Percentiles rank a stretch among this genome's conserved stretches.
Evolutionary conservation across 92 coral and sea anemone genomes (phyloP).

Genomic region (Micromussa lordhowensis): DNA sequence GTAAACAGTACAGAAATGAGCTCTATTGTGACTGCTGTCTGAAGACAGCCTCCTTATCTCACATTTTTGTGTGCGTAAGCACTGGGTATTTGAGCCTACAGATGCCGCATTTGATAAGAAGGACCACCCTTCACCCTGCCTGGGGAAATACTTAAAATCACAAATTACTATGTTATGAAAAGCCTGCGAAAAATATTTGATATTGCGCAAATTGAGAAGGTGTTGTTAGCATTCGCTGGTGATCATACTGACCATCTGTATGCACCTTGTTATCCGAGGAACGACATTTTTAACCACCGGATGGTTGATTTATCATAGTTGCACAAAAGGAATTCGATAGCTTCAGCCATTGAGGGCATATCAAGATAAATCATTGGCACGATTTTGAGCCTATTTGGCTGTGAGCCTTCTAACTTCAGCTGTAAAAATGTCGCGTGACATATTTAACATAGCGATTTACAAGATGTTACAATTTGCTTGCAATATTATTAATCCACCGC

Average conservation of each 20-base stretch:
- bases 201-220: conserved; percentile 1
- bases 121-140: conserved; percentile 20
- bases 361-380: neutral
- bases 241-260: conserved; percentile 3
- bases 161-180: conserved; percentile 4
- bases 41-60: conserved; percentile 29
- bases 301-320: neutral
- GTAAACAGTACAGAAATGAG: conserved; percentile 28
- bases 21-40: conserved; percentile 23
- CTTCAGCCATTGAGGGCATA: neutral
- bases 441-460: conserved; percentile 42
- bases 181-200: neutral
- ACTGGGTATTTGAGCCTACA: conserved; percentile 14
- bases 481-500: conserved; percentile 36
- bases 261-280: conserved; percentile 18
- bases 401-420: neutral
- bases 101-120: conserved; percentile 49
- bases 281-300: neutral
- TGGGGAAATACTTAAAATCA: neutral
- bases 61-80: neutral
- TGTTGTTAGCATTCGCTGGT: neutral
- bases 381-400: neutral
- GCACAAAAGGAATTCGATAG: conserved; percentile 1
- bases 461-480: conserved; percentile 28
- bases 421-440: conserved; percentile 35